These are phyloP conservation scores for Actinia equina DNA, from an alignment of 64 coral and sea anemone species.

Conservation along the genomic window DNA sequence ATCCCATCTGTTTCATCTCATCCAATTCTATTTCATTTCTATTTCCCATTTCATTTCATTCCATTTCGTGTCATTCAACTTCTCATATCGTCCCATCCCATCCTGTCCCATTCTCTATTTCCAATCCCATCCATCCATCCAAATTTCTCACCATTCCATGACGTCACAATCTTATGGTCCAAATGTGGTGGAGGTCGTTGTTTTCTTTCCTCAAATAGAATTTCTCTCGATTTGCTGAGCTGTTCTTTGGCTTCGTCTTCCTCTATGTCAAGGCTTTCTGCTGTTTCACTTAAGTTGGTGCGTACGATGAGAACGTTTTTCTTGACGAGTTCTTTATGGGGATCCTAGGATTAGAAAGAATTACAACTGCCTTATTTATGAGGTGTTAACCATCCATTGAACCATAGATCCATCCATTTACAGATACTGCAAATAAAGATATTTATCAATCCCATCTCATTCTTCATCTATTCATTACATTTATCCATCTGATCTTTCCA, in stretches of 20 bases:
- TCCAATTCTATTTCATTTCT: too few species aligned
- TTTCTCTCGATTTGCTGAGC: conserved; percentile 71
- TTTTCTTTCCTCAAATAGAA: conserved; percentile 80
- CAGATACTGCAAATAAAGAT: too few species aligned
- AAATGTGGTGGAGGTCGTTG: conserved; percentile 89
- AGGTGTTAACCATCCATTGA: too few species aligned
- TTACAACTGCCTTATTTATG: neutral
- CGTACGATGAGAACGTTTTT: conserved; percentile 94
- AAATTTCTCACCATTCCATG: conserved; percentile 87
- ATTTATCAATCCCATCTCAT: too few species aligned
- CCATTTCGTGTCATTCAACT: too few species aligned
- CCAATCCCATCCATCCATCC: neutral
- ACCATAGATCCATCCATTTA: too few species aligned
- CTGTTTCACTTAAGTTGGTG: conserved; percentile 66
- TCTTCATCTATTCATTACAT: too few species aligned
- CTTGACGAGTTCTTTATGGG: conserved; percentile 75
- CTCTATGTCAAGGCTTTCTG: conserved; percentile 44
- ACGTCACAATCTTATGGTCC: conserved; percentile 91
- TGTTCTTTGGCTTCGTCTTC: conserved; percentile 63
- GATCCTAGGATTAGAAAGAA: conserved; percentile 57
- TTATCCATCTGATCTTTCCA: too few species aligned
- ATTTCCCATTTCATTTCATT: too few species aligned
- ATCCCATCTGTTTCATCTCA: too few species aligned
- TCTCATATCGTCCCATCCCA: too few species aligned
- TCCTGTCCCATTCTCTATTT: neutral